These are phyloP conservation scores for Zophobas atratus DNA, from an alignment of 1,140 invertebrate species.

Conservation along the genomic window DNA sequence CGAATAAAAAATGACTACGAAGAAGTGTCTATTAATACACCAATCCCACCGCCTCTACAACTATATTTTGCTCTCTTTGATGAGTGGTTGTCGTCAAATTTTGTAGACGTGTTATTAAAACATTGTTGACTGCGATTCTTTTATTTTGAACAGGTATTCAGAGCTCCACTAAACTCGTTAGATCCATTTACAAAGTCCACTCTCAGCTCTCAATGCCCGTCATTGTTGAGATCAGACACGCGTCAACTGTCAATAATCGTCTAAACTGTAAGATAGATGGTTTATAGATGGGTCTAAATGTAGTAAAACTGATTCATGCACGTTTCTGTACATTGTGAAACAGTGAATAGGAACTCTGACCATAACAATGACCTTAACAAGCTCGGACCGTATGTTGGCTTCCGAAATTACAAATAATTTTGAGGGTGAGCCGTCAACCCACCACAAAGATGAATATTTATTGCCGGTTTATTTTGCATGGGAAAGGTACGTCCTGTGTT, in stretches of 20 bases:
- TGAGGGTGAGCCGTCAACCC: neutral
- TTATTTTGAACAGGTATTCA: too few relatives aligned
- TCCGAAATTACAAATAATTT: slow-evolving; percentile 14
- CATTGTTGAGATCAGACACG: slow-evolving; percentile 21
- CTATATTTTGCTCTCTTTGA: too few relatives aligned
- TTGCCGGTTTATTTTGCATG: neutral
- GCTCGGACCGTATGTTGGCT: slow-evolving; percentile 29
- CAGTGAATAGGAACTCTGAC: slow-evolving; percentile 34
- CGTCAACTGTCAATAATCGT: slow-evolving; percentile 38
- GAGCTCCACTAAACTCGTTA: neutral
- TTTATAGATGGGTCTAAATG: slow-evolving; percentile 36
- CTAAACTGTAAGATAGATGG: slow-evolving; percentile 40
- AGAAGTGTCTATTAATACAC: too few relatives aligned
- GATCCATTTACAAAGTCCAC: neutral
- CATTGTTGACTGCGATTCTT: too few relatives aligned
- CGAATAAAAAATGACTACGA: too few relatives aligned
- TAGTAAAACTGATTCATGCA: slow-evolving; percentile 28
- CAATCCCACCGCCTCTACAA: too few relatives aligned
- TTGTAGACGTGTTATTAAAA: too few relatives aligned
- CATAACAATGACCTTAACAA: slow-evolving; percentile 49
- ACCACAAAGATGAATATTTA: slow-evolving; percentile 18
- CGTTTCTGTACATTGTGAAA: slow-evolving; percentile 34
- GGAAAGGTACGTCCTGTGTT: neutral
- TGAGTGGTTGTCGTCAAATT: too few relatives aligned
- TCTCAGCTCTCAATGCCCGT: neutral